Percentiles rank a stretch among this genome's conserved stretches.
Evolutionary conservation across 1,140 invertebrate species (phyloP).

Genomic region (Caerostris extrusa): DNA sequence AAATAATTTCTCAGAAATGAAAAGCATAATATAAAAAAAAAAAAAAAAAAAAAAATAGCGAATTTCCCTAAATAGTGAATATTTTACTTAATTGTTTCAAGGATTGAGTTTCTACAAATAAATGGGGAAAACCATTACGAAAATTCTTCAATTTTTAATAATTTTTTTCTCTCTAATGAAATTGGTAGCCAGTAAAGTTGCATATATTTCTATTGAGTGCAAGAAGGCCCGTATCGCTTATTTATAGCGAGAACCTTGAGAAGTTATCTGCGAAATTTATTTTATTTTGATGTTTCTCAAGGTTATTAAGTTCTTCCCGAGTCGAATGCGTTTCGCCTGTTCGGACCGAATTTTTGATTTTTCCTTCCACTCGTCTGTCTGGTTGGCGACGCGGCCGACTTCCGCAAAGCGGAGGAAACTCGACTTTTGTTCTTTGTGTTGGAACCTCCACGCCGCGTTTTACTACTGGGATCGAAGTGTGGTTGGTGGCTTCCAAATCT

Average conservation of each 20-base stretch:
- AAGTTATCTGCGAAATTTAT: conserved; percentile 52
- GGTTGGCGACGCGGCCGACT: conserved; percentile 29
- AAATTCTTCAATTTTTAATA: background rate
- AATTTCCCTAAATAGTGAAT: too few relatives aligned
- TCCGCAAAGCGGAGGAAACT: conserved; percentile 1
- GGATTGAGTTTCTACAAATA: too few relatives aligned
- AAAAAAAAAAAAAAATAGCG: too few relatives aligned
- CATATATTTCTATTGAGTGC: background rate
- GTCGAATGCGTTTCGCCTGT: conserved; percentile 2
- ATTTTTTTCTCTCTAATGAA: background rate
- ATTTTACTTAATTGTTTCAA: too few relatives aligned
- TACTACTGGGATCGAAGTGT: too few relatives aligned
- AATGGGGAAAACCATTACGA: background rate
- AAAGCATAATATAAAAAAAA: too few relatives aligned
- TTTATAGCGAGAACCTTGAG: conserved; percentile 41
- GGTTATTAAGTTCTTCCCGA: conserved; percentile 16
- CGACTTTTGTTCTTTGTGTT: background rate
- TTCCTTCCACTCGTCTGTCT: background rate
- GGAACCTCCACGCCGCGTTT: too few relatives aligned
- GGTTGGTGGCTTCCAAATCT: too few relatives aligned
- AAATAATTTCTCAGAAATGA: too few relatives aligned
- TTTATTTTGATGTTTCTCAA: conserved; percentile 47
- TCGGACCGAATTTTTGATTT: background rate
- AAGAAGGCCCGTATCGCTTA: conserved; percentile 8
- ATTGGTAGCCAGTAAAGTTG: background rate